Evolutionary conservation across 2,888 invertebrate species (phyloP).

Genomic region (Dicycla oo): DNA sequence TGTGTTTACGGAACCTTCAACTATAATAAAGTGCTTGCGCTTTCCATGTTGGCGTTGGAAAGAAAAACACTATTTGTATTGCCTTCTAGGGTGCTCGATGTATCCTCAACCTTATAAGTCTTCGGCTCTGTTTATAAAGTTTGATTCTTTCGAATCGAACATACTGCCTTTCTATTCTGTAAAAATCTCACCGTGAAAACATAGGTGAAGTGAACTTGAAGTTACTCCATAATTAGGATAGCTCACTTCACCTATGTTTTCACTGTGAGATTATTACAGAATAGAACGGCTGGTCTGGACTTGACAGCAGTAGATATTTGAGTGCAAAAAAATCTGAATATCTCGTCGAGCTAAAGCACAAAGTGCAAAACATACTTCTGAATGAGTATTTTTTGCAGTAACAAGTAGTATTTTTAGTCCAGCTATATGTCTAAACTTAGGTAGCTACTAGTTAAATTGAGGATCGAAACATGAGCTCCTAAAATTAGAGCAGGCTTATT

Average conservation of each 20-base stretch:
- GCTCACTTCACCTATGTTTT: too few relatives aligned
- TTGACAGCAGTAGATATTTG: not conserved
- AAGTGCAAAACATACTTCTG: not conserved
- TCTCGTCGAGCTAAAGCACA: not conserved
- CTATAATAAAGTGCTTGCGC: conserved; percentile 5
- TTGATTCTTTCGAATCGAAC: not conserved
- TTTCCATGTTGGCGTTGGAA: not conserved
- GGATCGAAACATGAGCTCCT: not conserved
- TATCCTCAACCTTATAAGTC: not conserved
- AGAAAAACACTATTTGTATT: conserved; percentile 23
- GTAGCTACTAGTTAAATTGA: not conserved
- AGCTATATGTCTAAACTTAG: not conserved
- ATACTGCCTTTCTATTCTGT: too few relatives aligned
- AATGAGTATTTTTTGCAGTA: not conserved
- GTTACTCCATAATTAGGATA: too few relatives aligned
- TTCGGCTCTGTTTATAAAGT: not conserved
- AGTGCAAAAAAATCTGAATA: not conserved
- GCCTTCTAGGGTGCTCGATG: not conserved
- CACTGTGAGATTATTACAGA: too few relatives aligned
- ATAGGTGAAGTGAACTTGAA: too few relatives aligned
- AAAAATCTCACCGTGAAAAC: too few relatives aligned
- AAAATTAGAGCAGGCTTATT: conserved; percentile 2
- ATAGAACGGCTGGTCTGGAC: not conserved
- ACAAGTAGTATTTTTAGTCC: not conserved
- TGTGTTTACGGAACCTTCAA: conserved; percentile 18